phyloP scores from a whole-genome alignment of 2,797 vertebrate genomes.

The Macropodus opercularis region DNA sequence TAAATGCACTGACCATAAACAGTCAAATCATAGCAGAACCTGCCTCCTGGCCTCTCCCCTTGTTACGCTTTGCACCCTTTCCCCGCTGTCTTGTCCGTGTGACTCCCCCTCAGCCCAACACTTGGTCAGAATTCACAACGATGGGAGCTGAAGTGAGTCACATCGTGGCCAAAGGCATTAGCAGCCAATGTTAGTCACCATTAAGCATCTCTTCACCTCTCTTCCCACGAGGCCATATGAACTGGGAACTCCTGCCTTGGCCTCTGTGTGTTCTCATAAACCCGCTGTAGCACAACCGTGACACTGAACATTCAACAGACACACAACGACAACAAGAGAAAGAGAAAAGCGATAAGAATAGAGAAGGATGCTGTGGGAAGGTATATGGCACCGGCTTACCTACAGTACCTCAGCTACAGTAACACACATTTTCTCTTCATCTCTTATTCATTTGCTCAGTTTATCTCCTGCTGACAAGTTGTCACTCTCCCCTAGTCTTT shows the following conservation, averaged over 20 bases:
- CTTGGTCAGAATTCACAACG: constrained; percentile 68
- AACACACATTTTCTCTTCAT: constrained; percentile 58
- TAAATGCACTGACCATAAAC: constrained; percentile 81
- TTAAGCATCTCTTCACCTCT: constrained; percentile 66
- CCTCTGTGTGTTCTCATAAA: constrained; percentile 22
- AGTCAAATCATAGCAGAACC: constrained; percentile 69
- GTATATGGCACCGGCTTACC: constrained; percentile 49
- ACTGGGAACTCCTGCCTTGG: constrained; percentile 36
- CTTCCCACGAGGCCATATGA: constrained; percentile 47
- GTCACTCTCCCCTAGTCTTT: constrained; percentile 73
- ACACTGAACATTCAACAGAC: constrained; percentile 25
- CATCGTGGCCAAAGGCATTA: constrained; percentile 61
- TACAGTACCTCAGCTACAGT: constrained; percentile 52
- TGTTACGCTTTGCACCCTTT: constrained; percentile 60
- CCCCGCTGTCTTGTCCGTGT: constrained; percentile 54
- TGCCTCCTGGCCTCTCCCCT: constrained; percentile 66
- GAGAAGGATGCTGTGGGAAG: constrained; percentile 31
- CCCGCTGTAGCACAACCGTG: background rate
- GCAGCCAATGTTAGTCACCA: constrained; percentile 69
- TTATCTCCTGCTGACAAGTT: constrained; percentile 79
- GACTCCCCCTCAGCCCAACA: constrained; percentile 58
- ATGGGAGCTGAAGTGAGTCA: constrained; percentile 71
- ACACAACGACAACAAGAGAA: constrained; percentile 5
- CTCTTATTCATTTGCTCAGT: constrained; percentile 66
- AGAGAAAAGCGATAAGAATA: constrained; percentile 45